Percentiles rank a stretch among this genome's conserved stretches.
phyloP scores from a whole-genome alignment of 2,113 vertebrate genomes.

The Cepphus grylle region DNA sequence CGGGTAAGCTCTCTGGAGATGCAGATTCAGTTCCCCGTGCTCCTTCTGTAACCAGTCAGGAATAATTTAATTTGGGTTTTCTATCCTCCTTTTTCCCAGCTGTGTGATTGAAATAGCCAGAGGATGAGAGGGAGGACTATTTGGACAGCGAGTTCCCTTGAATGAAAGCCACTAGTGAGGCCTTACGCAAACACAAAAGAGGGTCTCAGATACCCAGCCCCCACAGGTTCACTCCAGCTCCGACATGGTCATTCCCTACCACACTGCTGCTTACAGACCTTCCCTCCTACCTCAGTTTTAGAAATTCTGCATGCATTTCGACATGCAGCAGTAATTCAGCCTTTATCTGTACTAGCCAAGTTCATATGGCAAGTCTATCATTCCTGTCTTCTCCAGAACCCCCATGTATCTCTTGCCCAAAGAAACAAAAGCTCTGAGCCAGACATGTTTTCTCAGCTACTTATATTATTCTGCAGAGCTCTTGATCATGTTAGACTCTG shows the following conservation, averaged over 20 bases:
- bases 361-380: not conserved
- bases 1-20: not conserved
- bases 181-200: not conserved
- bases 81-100: not conserved
- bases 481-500: not conserved
- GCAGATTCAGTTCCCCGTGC: not conserved
- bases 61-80: not conserved
- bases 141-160: not conserved
- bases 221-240: not conserved
- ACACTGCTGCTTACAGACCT: not conserved
- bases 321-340: not conserved
- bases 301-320: not conserved
- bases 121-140: not conserved
- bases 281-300: not conserved
- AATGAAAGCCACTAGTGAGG: not conserved
- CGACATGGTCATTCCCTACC: not conserved
- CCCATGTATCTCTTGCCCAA: not conserved
- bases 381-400: not conserved
- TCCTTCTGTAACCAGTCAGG: not conserved
- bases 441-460: not conserved
- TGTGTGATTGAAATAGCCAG: not conserved
- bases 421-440: not conserved
- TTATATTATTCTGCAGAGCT: not conserved
- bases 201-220: not conserved
- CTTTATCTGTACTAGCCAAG: not conserved